These are phyloP conservation scores for Meganola albula DNA, from an alignment of 2,888 invertebrate species.

Conservation along the genomic window DNA sequence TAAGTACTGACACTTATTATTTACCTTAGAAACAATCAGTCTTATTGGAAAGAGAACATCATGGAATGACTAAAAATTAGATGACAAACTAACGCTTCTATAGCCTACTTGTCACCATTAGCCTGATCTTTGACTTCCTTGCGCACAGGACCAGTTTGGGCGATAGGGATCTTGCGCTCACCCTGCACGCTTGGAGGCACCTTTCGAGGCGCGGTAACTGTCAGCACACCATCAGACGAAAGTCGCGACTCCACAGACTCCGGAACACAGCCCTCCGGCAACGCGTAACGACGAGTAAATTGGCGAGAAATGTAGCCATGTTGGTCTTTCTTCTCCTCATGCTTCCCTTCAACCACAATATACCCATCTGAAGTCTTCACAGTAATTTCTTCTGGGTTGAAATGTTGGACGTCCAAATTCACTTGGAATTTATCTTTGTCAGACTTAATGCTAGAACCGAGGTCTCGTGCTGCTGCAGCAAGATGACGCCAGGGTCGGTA, in stretches of 20 bases:
- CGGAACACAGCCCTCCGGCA: constrained; percentile 84
- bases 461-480: constrained; percentile 65
- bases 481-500: constrained; percentile 66
- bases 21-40: constrained; percentile 28
- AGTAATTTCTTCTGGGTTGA: constrained; percentile 84
- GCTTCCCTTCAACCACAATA: constrained; percentile 86
- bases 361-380: constrained; percentile 85
- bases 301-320: constrained; percentile 86
- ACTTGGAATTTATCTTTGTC: constrained; percentile 74
- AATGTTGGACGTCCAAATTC: constrained; percentile 86
- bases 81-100: background rate
- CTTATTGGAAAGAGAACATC: constrained; percentile 9
- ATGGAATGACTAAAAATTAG: constrained; percentile 3
- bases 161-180: constrained; percentile 77
- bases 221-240: constrained; percentile 86
- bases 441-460: constrained; percentile 72
- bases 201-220: constrained; percentile 80
- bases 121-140: constrained; percentile 72
- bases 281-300: constrained; percentile 84
- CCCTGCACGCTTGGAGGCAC: constrained; percentile 50
- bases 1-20: constrained; percentile 17
- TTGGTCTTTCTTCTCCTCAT: constrained; percentile 86
- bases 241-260: constrained; percentile 83
- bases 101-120: constrained; percentile 48
- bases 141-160: constrained; percentile 79